Conservation (phyloP, 2,888 invertebrate species). For the Eueremaeus valkanovi region DNA sequence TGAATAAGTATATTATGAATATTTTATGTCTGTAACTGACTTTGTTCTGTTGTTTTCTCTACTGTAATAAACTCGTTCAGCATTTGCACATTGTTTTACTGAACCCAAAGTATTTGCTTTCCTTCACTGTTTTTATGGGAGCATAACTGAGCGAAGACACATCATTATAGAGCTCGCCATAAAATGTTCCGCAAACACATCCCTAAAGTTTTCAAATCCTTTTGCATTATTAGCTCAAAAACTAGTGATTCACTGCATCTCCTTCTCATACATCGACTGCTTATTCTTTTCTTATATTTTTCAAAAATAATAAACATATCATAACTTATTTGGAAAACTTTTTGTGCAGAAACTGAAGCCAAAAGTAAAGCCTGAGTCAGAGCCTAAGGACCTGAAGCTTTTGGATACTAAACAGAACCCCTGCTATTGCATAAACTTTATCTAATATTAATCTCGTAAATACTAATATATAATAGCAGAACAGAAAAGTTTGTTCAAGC, state of each 20-base stretch:
- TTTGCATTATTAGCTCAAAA: neutral
- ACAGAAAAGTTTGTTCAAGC: neutral
- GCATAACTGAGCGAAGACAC: neutral
- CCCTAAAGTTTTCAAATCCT: neutral
- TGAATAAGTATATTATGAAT: slow-evolving; percentile 28
- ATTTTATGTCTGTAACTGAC: slow-evolving; percentile 24
- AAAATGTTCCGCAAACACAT: neutral
- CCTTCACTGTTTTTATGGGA: neutral
- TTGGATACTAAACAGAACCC: neutral
- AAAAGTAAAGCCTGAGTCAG: neutral
- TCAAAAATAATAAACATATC: slow-evolving; percentile 16
- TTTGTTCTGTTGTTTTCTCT: neutral
- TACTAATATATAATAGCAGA: neutral
- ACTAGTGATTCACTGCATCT: neutral
- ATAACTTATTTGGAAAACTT: neutral
- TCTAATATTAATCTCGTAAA: slow-evolving; percentile 20
- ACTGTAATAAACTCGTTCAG: neutral
- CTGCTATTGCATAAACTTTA: neutral
- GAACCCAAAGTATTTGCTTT: neutral
- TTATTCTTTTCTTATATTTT: neutral
- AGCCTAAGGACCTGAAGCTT: no score
- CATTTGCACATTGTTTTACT: neutral
- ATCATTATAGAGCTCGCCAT: neutral
- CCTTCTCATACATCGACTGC: no score
- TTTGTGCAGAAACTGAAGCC: neutral